Percentiles rank a stretch among this genome's conserved stretches.
Evolutionary conservation across 2,888 invertebrate genomes (phyloP).

Genomic region (Nymphalis polychloros): DNA sequence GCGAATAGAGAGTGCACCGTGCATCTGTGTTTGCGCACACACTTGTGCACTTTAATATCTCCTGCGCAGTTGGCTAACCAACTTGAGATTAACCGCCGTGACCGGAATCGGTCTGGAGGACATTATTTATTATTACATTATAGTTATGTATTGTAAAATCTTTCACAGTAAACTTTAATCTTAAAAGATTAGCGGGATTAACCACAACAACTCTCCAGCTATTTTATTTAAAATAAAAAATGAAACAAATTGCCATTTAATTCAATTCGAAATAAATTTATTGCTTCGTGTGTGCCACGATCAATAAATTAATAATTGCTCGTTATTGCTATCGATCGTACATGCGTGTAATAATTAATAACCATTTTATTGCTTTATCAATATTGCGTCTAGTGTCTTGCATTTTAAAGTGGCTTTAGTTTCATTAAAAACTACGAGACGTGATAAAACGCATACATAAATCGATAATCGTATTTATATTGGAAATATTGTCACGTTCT

Average conservation of each 20-base stretch:
- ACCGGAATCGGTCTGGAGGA: too few species aligned
- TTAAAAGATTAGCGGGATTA: too few species aligned
- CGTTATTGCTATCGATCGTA: slow-evolving; percentile 20
- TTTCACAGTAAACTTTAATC: not conserved
- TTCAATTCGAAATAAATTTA: not conserved
- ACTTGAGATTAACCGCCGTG: too few species aligned
- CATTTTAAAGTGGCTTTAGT: slow-evolving; percentile 22
- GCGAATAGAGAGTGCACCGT: too few species aligned
- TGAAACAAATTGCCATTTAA: not conserved
- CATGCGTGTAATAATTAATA: slow-evolving; percentile 28
- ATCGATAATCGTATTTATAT: slow-evolving; percentile 22
- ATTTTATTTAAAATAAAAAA: too few species aligned
- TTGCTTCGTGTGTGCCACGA: not conserved
- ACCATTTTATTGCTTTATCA: slow-evolving; percentile 26
- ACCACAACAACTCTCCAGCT: too few species aligned
- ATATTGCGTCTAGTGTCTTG: slow-evolving; percentile 17
- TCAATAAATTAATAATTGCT: slow-evolving; percentile 9
- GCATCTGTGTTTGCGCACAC: too few species aligned
- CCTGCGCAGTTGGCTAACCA: too few species aligned
- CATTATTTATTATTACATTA: too few species aligned
- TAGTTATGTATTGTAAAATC: not conserved
- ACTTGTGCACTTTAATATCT: too few species aligned
- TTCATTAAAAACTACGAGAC: slow-evolving; percentile 20
- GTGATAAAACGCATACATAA: slow-evolving; percentile 26
- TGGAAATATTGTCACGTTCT: slow-evolving; percentile 25